Percentiles rank a stretch among this genome's conserved stretches.
Conservation (phyloP, 2,113 vertebrate species). For the Egretta garzetta region DNA sequence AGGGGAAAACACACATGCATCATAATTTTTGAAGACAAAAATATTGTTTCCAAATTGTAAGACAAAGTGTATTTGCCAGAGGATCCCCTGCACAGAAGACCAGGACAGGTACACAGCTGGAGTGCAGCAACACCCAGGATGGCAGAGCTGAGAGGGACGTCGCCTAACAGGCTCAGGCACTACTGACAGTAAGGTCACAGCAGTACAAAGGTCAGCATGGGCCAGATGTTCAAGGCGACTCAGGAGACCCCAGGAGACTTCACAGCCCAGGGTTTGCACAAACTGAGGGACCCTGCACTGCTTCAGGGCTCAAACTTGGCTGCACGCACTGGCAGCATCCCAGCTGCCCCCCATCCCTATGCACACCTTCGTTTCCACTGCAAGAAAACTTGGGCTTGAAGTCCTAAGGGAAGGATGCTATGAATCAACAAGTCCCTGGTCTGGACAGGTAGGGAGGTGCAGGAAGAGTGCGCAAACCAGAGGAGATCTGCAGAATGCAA, state of each 20-base stretch:
- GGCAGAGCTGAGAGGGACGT: background rate
- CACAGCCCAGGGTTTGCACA: background rate
- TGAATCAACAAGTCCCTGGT: background rate
- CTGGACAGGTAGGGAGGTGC: background rate
- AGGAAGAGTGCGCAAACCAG: background rate
- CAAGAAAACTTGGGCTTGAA: background rate
- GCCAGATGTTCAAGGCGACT: background rate
- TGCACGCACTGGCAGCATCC: background rate
- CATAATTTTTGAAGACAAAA: background rate
- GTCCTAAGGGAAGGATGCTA: background rate
- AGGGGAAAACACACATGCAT: background rate
- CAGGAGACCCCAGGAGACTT: background rate
- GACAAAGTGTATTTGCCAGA: background rate
- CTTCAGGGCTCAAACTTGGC: background rate
- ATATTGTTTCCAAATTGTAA: background rate
- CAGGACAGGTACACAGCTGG: background rate
- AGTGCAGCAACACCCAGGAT: background rate
- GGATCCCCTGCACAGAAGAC: background rate
- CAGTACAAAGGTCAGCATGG: background rate
- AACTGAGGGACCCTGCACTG: background rate
- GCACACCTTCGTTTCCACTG: background rate
- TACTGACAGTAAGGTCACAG: fast-evolving
- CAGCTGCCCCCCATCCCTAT: background rate
- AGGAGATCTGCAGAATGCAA: background rate
- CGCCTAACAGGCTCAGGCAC: background rate